phyloP scores from a whole-genome alignment of 2,113 vertebrate genomes.

The Phalacrocorax aristotelis region DNA sequence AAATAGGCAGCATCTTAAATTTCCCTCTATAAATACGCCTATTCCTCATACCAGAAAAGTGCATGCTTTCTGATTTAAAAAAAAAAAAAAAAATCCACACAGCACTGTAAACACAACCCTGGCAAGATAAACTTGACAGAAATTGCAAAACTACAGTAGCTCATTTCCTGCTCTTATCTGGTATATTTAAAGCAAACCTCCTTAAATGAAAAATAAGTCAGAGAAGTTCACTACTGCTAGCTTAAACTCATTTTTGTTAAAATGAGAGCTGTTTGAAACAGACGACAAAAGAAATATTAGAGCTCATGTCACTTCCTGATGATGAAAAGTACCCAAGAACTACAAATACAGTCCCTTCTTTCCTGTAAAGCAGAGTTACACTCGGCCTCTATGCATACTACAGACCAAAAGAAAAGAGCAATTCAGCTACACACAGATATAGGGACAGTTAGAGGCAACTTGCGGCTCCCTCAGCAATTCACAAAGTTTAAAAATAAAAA shows the following conservation, averaged over 20 bases:
- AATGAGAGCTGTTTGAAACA: background rate
- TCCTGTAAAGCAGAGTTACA: background rate
- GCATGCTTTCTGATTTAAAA: background rate
- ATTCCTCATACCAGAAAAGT: background rate
- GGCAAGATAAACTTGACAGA: conserved; percentile 3
- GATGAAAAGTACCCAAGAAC: conserved; percentile 48
- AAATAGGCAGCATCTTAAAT: background rate
- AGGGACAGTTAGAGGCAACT: conserved; percentile 35
- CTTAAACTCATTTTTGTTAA: background rate
- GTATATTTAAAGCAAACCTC: background rate
- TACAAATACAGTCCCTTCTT: conserved; percentile 37
- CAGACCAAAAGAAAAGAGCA: background rate
- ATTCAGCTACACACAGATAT: background rate
- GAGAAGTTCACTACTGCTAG: background rate
- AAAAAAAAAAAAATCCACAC: background rate
- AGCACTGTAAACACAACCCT: background rate
- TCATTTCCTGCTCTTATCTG: background rate
- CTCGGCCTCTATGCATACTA: background rate
- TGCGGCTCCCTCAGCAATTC: conserved; percentile 8
- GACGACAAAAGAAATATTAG: background rate
- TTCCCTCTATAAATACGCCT: background rate
- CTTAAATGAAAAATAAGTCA: background rate
- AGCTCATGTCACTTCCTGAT: conserved; percentile 34
- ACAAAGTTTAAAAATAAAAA: conserved; percentile 51
- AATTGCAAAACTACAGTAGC: background rate